Evolutionary conservation across 1,140 invertebrate species (phyloP).

Genomic region (Lepidurus couesii): DNA sequence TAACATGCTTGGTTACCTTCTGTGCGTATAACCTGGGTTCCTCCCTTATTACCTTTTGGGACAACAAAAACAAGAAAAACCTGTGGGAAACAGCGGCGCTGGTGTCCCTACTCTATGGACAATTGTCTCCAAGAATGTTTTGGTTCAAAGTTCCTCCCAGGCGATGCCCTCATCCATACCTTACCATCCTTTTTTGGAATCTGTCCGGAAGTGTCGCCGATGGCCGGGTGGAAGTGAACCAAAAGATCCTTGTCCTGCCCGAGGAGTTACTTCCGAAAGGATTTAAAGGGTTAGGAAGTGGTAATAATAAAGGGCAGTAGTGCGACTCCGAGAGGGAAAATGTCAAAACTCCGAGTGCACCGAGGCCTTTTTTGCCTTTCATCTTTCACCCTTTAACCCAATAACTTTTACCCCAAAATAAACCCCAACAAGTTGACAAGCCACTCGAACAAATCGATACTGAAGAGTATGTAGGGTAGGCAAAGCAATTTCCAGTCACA

Average conservation of each 20-base stretch:
- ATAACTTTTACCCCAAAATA: background rate
- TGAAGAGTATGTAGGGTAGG: background rate
- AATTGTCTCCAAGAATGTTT: conserved; percentile 10
- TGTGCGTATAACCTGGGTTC: background rate
- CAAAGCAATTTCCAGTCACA: background rate
- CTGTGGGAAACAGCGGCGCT: background rate
- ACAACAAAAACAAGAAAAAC: background rate
- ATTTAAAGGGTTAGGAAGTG: conserved; percentile 5
- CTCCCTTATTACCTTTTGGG: conserved; percentile 11
- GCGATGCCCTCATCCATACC: background rate
- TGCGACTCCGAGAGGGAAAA: background rate
- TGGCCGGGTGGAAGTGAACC: background rate
- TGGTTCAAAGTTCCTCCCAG: background rate
- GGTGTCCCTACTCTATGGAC: background rate
- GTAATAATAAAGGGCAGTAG: background rate
- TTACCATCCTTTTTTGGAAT: background rate
- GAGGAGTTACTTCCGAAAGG: background rate
- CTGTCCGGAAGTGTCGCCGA: background rate
- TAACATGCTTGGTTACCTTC: conserved; percentile 1
- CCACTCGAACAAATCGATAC: conserved; percentile 1
- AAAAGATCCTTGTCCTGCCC: background rate
- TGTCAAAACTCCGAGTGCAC: background rate
- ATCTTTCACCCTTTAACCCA: background rate
- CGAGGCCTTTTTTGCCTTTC: background rate
- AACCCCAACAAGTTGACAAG: background rate